phyloP scores from a whole-genome alignment of 2,113 vertebrate genomes.

The Oncorhynchus nerka region DNA sequence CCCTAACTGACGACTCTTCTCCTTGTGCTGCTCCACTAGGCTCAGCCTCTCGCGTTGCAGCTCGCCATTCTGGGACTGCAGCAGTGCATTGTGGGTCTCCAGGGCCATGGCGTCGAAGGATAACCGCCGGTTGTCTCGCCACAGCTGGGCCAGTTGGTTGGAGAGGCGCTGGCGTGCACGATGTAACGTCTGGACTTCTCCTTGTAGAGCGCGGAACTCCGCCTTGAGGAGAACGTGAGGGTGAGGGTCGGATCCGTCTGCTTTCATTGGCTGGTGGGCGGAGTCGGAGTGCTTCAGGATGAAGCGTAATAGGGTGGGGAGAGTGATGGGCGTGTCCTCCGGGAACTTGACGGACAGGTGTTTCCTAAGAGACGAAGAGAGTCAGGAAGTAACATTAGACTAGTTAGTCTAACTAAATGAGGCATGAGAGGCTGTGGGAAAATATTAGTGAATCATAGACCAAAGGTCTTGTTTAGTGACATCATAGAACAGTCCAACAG shows the following conservation, averaged over 20 bases:
- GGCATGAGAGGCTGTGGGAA: no score
- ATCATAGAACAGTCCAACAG: no score
- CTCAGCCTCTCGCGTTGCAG: slow-evolving; percentile 76
- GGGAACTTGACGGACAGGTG: slow-evolving; percentile 89
- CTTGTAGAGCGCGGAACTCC: slow-evolving; percentile 78
- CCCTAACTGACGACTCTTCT: slow-evolving; percentile 69
- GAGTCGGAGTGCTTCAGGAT: slow-evolving; percentile 79
- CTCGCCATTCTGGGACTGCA: slow-evolving; percentile 74
- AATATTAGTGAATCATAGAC: no score
- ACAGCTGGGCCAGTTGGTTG: slow-evolving; percentile 77
- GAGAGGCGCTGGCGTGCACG: slow-evolving; percentile 78
- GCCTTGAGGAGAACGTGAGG: slow-evolving; percentile 69
- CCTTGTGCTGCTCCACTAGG: slow-evolving; percentile 64
- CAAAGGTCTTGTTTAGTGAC: no score
- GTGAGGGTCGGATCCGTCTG: slow-evolving; percentile 46
- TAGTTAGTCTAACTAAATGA: no score
- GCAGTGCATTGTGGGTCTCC: slow-evolving; percentile 34
- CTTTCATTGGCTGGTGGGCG: neutral
- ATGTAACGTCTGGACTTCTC: slow-evolving; percentile 78
- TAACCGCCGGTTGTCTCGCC: slow-evolving; percentile 77
- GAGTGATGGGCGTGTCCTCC: slow-evolving; percentile 77
- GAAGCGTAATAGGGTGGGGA: slow-evolving; percentile 91
- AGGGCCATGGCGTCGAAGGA: slow-evolving; percentile 65
- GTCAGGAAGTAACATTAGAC: no score
- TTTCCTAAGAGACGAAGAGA: slow-evolving; percentile 74